phyloP scores from a whole-genome alignment of 2,888 invertebrate species.

The Raillietiella orientalis region DNA sequence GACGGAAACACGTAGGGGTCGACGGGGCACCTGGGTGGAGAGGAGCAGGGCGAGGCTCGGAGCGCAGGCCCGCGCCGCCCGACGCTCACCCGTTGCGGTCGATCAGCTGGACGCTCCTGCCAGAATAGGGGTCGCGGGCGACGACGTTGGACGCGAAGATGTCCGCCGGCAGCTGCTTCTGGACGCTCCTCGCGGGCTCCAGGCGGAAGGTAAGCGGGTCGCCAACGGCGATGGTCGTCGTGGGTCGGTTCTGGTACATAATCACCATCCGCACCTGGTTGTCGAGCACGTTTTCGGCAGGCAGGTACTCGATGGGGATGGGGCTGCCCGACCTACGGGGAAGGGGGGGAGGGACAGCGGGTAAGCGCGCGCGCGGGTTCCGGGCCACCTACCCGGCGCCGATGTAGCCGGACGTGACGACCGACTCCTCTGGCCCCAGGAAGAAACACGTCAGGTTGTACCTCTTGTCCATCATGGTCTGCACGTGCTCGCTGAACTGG shows the following conservation, averaged over 20 bases:
- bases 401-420: slow-evolving; percentile 69
- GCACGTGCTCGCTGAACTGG: slow-evolving; percentile 71
- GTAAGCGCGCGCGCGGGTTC: neutral
- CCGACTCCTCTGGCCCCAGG: slow-evolving; percentile 65
- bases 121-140: slow-evolving; percentile 67
- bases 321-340: slow-evolving; percentile 51
- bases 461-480: slow-evolving; percentile 58
- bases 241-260: slow-evolving; percentile 59
- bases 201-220: slow-evolving; percentile 62
- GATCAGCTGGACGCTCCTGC: slow-evolving; percentile 56
- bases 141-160: slow-evolving; percentile 78
- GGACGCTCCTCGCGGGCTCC: slow-evolving; percentile 60
- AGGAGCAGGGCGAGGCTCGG: too few relatives aligned
- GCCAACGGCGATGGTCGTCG: slow-evolving; percentile 71
- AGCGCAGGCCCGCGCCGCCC: too few relatives aligned
- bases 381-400: slow-evolving; percentile 37
- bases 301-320: slow-evolving; percentile 65
- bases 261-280: slow-evolving; percentile 56
- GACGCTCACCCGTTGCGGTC: slow-evolving; percentile 45
- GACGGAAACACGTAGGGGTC: slow-evolving; percentile 74
- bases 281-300: slow-evolving; percentile 63
- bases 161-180: too few relatives aligned
- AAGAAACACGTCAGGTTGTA: slow-evolving; percentile 77
- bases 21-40: slow-evolving; percentile 36
- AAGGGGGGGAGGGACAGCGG: slow-evolving; percentile 13